These are phyloP conservation scores for Dendrolimus pini DNA, from an alignment of 2,888 invertebrate genomes.

Conservation along the genomic window DNA sequence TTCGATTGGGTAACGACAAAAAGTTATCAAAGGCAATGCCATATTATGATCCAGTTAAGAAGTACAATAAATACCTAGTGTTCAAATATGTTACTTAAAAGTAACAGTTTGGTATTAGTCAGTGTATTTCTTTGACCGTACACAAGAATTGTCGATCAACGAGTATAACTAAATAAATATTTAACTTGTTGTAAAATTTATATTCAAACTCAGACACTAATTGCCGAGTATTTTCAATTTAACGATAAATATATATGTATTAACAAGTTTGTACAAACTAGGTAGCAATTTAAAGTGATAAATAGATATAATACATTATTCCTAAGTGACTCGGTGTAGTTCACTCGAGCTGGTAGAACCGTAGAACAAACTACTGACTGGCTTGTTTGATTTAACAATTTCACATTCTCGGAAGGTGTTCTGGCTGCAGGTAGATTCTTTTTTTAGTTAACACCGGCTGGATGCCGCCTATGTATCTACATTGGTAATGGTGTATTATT, in stretches of 20 bases:
- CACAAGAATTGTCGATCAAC: too few relatives aligned
- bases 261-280: conserved; percentile 24
- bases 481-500: conserved; percentile 13
- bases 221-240: not conserved
- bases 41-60: too few relatives aligned
- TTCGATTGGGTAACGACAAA: too few relatives aligned
- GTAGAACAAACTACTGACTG: conserved; percentile 42
- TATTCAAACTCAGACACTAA: not conserved
- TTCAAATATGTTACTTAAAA: too few relatives aligned
- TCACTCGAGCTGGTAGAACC: conserved; percentile 8
- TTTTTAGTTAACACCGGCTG: conserved; percentile 30
- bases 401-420: conserved; percentile 58
- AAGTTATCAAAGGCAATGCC: too few relatives aligned
- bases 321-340: conserved; percentile 12
- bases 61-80: too few relatives aligned
- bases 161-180: not conserved
- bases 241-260: conserved; percentile 11
- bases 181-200: not conserved
- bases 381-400: conserved; percentile 61
- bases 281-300: conserved; percentile 38
- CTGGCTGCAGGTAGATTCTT: conserved; percentile 51
- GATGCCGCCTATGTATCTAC: not conserved
- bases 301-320: conserved; percentile 27
- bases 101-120: too few relatives aligned
- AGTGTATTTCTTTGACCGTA: too few relatives aligned